phyloP scores from a whole-genome alignment of 2,888 invertebrate genomes.

The Anoncus sp. region DNA sequence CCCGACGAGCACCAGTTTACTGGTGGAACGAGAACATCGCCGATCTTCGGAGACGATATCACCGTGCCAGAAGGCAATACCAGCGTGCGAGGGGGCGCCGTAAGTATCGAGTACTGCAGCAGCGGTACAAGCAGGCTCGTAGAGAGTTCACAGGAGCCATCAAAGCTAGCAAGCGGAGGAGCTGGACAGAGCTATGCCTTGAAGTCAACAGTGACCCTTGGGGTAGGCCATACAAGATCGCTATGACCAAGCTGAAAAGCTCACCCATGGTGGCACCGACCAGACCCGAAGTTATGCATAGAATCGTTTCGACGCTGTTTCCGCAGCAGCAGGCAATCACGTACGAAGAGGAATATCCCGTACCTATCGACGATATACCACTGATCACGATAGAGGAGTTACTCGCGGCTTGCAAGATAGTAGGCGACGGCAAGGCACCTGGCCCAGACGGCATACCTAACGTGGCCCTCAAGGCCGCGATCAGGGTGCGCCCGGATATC shows the following conservation, averaged over 20 bases:
- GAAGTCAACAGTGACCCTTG: constrained; percentile 57
- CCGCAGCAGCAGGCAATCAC: constrained; percentile 25
- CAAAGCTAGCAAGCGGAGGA: constrained; percentile 16
- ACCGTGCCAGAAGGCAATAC: constrained; percentile 16
- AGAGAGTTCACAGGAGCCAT: constrained; percentile 35
- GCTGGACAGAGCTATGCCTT: constrained; percentile 42
- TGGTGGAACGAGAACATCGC: constrained; percentile 54
- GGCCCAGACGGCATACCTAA: constrained; percentile 39
- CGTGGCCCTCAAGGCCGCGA: constrained; percentile 55
- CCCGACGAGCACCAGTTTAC: constrained; percentile 37
- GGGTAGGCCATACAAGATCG: constrained; percentile 58
- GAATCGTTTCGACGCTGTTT: constrained; percentile 57
- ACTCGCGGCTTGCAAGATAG: too few relatives aligned
- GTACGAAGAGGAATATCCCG: neutral
- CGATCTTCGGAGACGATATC: constrained; percentile 40
- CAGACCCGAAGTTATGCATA: constrained; percentile 53
- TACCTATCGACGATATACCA: neutral
- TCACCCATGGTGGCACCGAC: constrained; percentile 47
- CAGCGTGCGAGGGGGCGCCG: constrained; percentile 44
- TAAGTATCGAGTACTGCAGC: constrained; percentile 23
- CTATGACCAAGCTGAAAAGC: constrained; percentile 51
- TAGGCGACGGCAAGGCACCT: constrained; percentile 46
- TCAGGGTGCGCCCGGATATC: constrained; percentile 45
- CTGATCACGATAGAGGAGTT: constrained; percentile 28
- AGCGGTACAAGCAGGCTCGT: constrained; percentile 46